Conservation (phyloP, 2,888 invertebrate genomes). For the Rhagonycha fulva region DNA sequence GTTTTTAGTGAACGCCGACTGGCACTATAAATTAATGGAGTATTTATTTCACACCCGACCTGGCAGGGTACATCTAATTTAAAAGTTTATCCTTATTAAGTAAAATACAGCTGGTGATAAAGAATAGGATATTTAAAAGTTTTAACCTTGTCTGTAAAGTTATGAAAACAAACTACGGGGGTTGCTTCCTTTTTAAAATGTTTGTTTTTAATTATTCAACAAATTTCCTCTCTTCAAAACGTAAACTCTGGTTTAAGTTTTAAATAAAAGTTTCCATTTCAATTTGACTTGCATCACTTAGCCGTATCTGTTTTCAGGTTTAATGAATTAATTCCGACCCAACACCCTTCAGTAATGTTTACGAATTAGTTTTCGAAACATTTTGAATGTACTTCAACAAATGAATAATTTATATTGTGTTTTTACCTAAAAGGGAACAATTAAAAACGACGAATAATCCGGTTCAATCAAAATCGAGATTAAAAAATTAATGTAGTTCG, state of each 20-base stretch:
- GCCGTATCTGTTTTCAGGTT: conserved; percentile 1
- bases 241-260: not conserved
- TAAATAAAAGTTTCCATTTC: not conserved
- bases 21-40: conserved; percentile 17
- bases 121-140: not conserved
- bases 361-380: not conserved
- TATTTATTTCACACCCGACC: conserved; percentile 12
- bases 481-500: not conserved
- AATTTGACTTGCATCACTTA: not conserved
- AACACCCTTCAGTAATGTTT: not conserved
- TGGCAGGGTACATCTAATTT: not conserved
- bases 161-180: not conserved
- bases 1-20: conserved; percentile 13
- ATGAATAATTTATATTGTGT: not conserved
- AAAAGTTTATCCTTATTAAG: not conserved
- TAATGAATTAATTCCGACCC: conserved; percentile 1
- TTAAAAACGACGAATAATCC: not conserved
- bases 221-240: not conserved
- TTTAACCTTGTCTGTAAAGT: not conserved
- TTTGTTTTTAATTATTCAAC: not conserved
- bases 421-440: not conserved
- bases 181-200: not conserved
- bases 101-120: conserved; percentile 1
- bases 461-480: not conserved
- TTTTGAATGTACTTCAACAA: not conserved